These are phyloP conservation scores for Hypothenemus hampei DNA, from an alignment of 1,140 invertebrate species.

Conservation along the genomic window DNA sequence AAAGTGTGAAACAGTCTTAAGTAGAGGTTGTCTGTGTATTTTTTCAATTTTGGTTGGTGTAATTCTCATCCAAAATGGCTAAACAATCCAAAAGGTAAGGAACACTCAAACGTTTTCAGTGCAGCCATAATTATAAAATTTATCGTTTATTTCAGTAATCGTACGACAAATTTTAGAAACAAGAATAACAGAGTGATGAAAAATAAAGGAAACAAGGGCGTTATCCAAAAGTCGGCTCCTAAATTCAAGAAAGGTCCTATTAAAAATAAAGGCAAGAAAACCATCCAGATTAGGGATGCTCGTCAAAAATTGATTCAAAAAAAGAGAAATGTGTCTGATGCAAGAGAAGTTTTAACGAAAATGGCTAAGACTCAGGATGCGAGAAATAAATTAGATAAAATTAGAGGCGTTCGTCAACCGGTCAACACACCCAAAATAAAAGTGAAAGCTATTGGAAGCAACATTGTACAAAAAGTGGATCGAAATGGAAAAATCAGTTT, in stretches of 20 bases:
- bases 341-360: conserved; percentile 62
- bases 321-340: conserved; percentile 61
- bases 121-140: too few relatives aligned
- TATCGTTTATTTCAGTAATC: too few relatives aligned
- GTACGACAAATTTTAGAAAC: conserved; percentile 1
- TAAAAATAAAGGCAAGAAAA: not conserved
- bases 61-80: too few relatives aligned
- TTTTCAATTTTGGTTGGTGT: too few relatives aligned
- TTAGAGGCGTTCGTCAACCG: conserved; percentile 38
- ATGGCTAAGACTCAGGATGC: conserved; percentile 61
- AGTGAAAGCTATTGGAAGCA: conserved; percentile 39
- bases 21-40: too few relatives aligned
- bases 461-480: conserved; percentile 50
- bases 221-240: not conserved
- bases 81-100: too few relatives aligned
- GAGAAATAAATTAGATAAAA: conserved; percentile 54
- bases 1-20: too few relatives aligned
- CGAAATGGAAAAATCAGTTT: conserved; percentile 51
- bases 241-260: not conserved
- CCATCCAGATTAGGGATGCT: conserved; percentile 52
- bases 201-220: not conserved
- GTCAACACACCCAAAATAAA: conserved; percentile 18
- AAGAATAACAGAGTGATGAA: not conserved
- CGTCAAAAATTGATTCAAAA: conserved; percentile 65
- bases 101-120: too few relatives aligned